These are phyloP conservation scores for Parelbella ahira DNA, from an alignment of 2,888 invertebrate species.

Conservation along the genomic window DNA sequence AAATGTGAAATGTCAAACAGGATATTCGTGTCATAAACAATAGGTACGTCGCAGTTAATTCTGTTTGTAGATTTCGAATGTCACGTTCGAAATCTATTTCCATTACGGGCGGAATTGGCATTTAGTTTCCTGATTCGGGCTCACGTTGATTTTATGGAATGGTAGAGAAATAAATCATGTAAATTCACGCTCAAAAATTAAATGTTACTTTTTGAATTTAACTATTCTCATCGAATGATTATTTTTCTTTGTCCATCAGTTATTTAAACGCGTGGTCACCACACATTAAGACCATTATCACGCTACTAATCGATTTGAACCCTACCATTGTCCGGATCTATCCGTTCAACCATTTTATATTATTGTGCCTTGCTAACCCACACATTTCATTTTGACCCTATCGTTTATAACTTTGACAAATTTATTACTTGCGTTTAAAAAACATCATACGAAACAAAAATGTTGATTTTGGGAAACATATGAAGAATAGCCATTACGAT, in stretches of 20 bases:
- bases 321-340: conserved; percentile 60
- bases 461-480: too few species aligned
- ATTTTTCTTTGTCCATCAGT: too few species aligned
- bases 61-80: conserved; percentile 3
- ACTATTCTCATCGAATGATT: too few species aligned
- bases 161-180: too few species aligned
- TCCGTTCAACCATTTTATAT: conserved; percentile 72
- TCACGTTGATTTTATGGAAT: neutral
- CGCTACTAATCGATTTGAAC: conserved; percentile 74
- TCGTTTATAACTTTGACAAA: conserved; percentile 17
- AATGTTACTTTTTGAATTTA: too few species aligned
- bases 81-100: conserved; percentile 12
- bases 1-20: conserved; percentile 4
- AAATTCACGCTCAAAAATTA: too few species aligned
- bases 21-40: conserved; percentile 16
- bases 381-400: conserved; percentile 54
- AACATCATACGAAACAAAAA: neutral
- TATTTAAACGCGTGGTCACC: conserved; percentile 34
- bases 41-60: neutral
- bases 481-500: neutral
- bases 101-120: conserved; percentile 5
- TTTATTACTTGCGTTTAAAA: conserved; percentile 2
- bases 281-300: conserved; percentile 56
- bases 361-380: conserved; percentile 62
- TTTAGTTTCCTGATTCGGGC: conserved; percentile 4